These are phyloP conservation scores for Calephelis perditalis DNA, from an alignment of 2,888 invertebrate genomes.

Conservation along the genomic window DNA sequence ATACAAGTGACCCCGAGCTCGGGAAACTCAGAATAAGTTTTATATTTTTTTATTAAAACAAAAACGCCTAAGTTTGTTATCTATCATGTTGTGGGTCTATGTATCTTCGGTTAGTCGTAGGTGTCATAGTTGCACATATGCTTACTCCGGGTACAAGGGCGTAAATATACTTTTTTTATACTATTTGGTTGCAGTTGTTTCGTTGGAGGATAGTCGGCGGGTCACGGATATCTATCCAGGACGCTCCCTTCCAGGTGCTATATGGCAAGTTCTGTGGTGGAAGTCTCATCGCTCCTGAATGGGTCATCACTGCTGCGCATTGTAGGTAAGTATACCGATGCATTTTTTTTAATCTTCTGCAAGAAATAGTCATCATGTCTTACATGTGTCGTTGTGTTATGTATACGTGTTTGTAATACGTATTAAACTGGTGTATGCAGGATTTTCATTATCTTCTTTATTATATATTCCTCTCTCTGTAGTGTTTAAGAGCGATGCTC, in stretches of 20 bases:
- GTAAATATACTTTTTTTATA: too few species aligned
- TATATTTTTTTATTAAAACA: too few species aligned
- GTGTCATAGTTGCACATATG: too few species aligned
- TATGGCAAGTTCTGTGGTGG: slow-evolving; percentile 64
- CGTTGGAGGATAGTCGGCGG: slow-evolving; percentile 63
- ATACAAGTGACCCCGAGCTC: too few species aligned
- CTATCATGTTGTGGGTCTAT: slow-evolving; percentile 29
- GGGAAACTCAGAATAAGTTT: too few species aligned
- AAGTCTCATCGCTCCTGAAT: slow-evolving; percentile 53
- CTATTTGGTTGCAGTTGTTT: slow-evolving; percentile 17
- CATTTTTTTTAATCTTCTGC: background rate
- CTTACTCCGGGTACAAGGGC: background rate
- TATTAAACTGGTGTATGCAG: too few species aligned
- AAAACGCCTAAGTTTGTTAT: background rate
- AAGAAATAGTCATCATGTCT: background rate
- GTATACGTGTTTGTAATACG: too few species aligned
- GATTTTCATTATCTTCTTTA: too few species aligned
- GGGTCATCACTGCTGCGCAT: slow-evolving; percentile 67
- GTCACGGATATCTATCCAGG: slow-evolving; percentile 41
- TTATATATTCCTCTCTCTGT: too few species aligned
- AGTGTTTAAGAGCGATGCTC: too few species aligned
- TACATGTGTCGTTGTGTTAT: too few species aligned
- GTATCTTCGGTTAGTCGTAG: too few species aligned
- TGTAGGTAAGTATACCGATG: slow-evolving; percentile 48
- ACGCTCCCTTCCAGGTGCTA: slow-evolving; percentile 55